phyloP scores from a whole-genome alignment of 2,888 invertebrate species.

The Pollenia griseotomentosa region DNA sequence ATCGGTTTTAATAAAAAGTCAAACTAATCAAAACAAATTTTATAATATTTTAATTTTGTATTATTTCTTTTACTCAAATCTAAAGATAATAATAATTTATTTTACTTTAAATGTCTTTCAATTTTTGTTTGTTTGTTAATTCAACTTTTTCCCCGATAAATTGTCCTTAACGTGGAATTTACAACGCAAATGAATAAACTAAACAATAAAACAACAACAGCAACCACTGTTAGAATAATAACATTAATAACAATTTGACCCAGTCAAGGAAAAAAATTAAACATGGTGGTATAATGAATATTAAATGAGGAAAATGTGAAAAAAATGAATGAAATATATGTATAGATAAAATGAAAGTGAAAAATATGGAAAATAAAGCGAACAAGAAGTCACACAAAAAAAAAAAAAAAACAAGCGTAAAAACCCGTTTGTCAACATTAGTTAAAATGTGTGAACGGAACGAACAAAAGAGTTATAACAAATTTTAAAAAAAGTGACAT shows the following conservation, averaged over 20 bases:
- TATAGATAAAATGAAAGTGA: conserved; percentile 54
- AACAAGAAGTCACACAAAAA: conserved; percentile 15
- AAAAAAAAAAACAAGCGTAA: conserved; percentile 50
- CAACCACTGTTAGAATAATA: conserved; percentile 41
- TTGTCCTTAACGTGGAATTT: conserved; percentile 42
- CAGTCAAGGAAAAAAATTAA: conserved; percentile 15
- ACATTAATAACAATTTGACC: conserved; percentile 61
- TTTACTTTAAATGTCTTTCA: conserved; percentile 36
- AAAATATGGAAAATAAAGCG: conserved; percentile 21
- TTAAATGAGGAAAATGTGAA: conserved; percentile 52
- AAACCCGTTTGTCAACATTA: conserved; percentile 58
- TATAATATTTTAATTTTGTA: background rate
- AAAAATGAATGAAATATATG: conserved; percentile 12
- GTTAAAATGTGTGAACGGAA: background rate
- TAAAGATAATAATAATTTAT: background rate
- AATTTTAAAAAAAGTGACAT: conserved; percentile 56
- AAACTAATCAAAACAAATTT: too few species aligned
- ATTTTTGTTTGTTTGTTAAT: background rate
- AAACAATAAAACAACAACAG: conserved; percentile 32
- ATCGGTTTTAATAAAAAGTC: too few species aligned
- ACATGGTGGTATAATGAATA: conserved; percentile 35
- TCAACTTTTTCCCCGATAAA: conserved; percentile 38
- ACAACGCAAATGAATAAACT: conserved; percentile 36
- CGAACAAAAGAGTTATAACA: conserved; percentile 18
- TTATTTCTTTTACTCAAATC: conserved; percentile 32